Percentiles rank a stretch among this genome's conserved stretches.
These are phyloP conservation scores for Hyla sarda DNA, from an alignment of 2,113 vertebrate genomes.

Conservation along the genomic window DNA sequence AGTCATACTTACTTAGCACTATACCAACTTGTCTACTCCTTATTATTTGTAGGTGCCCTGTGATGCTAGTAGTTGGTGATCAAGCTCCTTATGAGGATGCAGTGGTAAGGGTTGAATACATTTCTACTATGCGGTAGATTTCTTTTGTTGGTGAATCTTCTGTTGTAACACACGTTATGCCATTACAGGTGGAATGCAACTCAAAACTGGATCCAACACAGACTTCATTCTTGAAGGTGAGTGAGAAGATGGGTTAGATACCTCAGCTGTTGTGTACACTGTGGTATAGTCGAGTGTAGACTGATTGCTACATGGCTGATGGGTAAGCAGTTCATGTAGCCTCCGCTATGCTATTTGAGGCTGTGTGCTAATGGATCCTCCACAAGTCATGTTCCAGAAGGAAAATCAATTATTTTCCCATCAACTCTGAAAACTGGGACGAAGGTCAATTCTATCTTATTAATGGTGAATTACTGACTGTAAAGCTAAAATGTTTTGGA, in stretches of 20 bases:
- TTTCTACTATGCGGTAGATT: background rate
- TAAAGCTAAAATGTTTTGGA: background rate
- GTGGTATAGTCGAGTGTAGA: background rate
- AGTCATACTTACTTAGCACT: background rate
- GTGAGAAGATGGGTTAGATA: background rate
- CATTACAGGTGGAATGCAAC: constrained; percentile 83
- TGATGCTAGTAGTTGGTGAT: constrained; percentile 94
- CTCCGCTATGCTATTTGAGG: background rate
- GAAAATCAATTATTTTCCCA: background rate
- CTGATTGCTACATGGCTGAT: background rate
- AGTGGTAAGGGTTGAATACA: constrained; percentile 76
- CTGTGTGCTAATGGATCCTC: background rate
- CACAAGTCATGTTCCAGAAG: background rate
- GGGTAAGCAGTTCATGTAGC: background rate
- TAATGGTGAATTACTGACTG: background rate
- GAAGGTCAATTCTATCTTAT: background rate
- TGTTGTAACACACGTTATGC: background rate
- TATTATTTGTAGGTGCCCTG: constrained; percentile 79
- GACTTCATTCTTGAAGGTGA: constrained; percentile 84
- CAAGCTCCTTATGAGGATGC: constrained; percentile 91
- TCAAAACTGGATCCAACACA: constrained; percentile 85
- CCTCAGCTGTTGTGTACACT: background rate
- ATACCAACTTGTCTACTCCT: background rate
- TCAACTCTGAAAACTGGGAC: background rate
- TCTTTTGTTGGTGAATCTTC: constrained; percentile 3